Evolutionary conservation across 1,140 invertebrate species (phyloP).

Genomic region (Hylaeus volcanicus): DNA sequence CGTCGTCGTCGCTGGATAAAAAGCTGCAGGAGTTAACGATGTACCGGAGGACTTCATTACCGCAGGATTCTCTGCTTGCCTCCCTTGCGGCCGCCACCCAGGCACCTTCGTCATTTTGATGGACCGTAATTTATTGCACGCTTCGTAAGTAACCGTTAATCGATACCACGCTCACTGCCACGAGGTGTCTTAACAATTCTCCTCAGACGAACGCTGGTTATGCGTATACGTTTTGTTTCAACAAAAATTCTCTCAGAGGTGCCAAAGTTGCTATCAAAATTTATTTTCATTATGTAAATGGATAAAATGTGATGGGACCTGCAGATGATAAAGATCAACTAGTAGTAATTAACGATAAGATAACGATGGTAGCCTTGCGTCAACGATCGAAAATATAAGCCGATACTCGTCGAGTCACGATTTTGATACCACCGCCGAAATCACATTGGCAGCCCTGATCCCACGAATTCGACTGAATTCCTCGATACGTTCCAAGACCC

Average conservation of each 20-base stretch:
- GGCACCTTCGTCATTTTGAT: constrained; percentile 27
- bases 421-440: no score
- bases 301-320: no score
- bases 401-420: no score
- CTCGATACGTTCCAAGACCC: constrained; percentile 22
- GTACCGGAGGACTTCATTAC: constrained; percentile 63
- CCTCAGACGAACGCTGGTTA: no score
- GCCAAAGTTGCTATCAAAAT: no score
- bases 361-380: no score
- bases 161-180: constrained; percentile 16
- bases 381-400: no score
- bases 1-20: constrained; percentile 51
- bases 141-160: constrained; percentile 32
- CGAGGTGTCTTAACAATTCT: not conserved
- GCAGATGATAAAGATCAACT: no score
- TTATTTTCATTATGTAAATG: no score
- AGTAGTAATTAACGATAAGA: no score
- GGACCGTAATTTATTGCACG: constrained; percentile 29
- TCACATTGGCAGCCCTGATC: not conserved
- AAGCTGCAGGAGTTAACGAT: constrained; percentile 61
- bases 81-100: constrained; percentile 5
- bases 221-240: no score
- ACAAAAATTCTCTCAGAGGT: no score
- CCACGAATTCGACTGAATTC: constrained; percentile 5
- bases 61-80: constrained; percentile 38